A percentile compares a stretch with the other conserved stretches of the same genome.
phyloP scores from a whole-genome alignment of 2,797 vertebrate genomes.

The Erpetoichthys calabaricus region DNA sequence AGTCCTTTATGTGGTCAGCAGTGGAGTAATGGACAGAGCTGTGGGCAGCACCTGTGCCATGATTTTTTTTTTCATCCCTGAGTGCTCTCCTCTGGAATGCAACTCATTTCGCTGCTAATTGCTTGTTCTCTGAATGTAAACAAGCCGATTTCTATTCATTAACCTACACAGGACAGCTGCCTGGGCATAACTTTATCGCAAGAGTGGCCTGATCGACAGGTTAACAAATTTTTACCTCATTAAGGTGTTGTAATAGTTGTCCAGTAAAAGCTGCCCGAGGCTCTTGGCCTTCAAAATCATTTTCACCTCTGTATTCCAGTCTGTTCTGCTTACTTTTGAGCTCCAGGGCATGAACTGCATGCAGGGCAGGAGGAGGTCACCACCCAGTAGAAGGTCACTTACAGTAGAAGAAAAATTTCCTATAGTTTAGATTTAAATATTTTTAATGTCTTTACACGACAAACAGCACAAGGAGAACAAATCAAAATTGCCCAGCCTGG shows the following conservation, averaged over 20 bases:
- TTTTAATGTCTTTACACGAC: no score
- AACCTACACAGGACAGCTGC: slow-evolving; percentile 51
- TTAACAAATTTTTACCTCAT: slow-evolving; percentile 57
- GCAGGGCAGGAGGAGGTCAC: no score
- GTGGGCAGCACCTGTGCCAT: neutral
- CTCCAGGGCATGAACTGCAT: neutral
- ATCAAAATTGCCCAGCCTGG: no score
- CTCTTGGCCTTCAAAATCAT: slow-evolving; percentile 53
- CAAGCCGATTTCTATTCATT: slow-evolving; percentile 74
- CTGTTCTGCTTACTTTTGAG: slow-evolving; percentile 11
- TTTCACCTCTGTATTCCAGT: slow-evolving; percentile 29
- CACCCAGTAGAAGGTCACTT: no score
- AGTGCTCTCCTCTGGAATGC: slow-evolving; percentile 59
- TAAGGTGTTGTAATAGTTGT: slow-evolving; percentile 59
- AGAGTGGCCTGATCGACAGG: slow-evolving; percentile 47
- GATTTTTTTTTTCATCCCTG: slow-evolving; percentile 45
- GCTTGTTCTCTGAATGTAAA: slow-evolving; percentile 62
- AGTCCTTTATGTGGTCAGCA: neutral
- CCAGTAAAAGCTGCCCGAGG: slow-evolving; percentile 55
- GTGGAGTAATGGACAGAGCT: neutral
- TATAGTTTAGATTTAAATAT: no score
- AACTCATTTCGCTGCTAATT: slow-evolving; percentile 47
- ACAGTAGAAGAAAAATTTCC: no score
- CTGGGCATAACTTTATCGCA: slow-evolving; percentile 43
- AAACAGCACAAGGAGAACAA: no score